A percentile compares a stretch with the other conserved stretches of the same genome.
Evolutionary conservation across 1,140 invertebrate species (phyloP).

Genomic region (Pararge aegeria): DNA sequence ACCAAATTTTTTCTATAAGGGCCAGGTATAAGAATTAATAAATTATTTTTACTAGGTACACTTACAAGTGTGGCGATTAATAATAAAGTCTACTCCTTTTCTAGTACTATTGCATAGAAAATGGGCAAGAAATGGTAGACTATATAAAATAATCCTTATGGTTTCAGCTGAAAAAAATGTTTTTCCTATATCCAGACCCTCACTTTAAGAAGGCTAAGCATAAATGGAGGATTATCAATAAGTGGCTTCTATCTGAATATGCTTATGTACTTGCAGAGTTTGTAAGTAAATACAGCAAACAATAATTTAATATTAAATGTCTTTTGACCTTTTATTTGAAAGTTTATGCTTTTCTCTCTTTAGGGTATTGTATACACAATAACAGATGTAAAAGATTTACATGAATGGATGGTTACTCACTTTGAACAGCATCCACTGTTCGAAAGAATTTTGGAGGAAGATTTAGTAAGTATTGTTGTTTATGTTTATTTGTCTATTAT

Average conservation of each 20-base stretch:
- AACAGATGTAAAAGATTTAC: constrained; percentile 98
- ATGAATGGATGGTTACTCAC: constrained; percentile 98
- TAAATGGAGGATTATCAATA: constrained; percentile 99
- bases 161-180: constrained; percentile 97
- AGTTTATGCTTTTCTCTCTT: constrained; percentile 29
- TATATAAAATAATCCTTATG: too few species aligned
- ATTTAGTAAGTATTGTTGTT: constrained; percentile 83
- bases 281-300: constrained; percentile 71
- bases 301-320: background rate
- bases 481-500: background rate
- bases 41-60: background rate
- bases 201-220: constrained; percentile 99
- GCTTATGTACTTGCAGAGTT: constrained; percentile 94
- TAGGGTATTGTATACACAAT: constrained; percentile 97
- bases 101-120: too few species aligned
- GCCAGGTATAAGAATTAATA: constrained; percentile 83
- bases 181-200: constrained; percentile 99
- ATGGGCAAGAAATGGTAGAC: too few species aligned
- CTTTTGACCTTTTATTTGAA: too few species aligned
- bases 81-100: too few species aligned
- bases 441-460: constrained; percentile 85
- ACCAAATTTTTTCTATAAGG: constrained; percentile 97
- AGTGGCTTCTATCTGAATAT: constrained; percentile 96
- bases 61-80: too few species aligned
- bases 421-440: constrained; percentile 96